phyloP scores from a whole-genome alignment of 2,888 invertebrate species.

The Dicranocentrus wangi region DNA sequence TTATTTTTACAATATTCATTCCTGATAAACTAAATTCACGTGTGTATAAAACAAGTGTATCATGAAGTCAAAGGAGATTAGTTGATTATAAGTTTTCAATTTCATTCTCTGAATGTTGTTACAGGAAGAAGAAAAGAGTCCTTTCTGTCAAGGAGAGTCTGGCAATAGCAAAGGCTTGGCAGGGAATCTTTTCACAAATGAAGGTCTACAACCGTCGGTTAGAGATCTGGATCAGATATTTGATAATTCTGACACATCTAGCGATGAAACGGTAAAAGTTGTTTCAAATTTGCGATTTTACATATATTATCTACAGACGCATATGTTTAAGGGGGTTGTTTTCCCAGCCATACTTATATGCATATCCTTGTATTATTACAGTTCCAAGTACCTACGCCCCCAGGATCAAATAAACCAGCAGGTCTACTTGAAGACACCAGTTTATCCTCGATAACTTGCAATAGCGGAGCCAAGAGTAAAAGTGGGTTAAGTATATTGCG shows the following conservation, averaged over 20 bases:
- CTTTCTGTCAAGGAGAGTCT: slow-evolving; percentile 76
- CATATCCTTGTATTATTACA: no score
- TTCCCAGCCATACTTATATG: no score
- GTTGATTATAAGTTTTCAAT: no score
- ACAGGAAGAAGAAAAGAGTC: slow-evolving; percentile 74
- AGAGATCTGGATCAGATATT: slow-evolving; percentile 96
- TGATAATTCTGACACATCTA: slow-evolving; percentile 92
- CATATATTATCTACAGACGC: no score
- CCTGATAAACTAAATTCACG: no score
- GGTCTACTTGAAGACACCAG: slow-evolving; percentile 75
- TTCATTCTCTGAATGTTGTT: slow-evolving; percentile 1
- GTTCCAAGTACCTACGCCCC: slow-evolving; percentile 90
- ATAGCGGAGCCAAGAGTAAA: slow-evolving; percentile 74
- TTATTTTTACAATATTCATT: no score
- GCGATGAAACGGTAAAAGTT: slow-evolving; percentile 80
- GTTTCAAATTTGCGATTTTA: no score
- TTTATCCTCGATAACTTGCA: slow-evolving; percentile 72
- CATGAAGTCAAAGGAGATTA: background rate
- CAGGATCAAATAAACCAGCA: slow-evolving; percentile 87
- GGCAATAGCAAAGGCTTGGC: slow-evolving; percentile 74
- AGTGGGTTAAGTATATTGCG: slow-evolving; percentile 79
- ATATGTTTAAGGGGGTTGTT: no score
- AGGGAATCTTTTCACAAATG: slow-evolving; percentile 85
- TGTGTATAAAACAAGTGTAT: background rate
- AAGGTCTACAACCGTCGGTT: slow-evolving; percentile 90